A percentile compares a stretch with the other conserved stretches of the same genome.
Conservation (phyloP, 2,888 invertebrate species). For the Drosophila peninsularis region DNA sequence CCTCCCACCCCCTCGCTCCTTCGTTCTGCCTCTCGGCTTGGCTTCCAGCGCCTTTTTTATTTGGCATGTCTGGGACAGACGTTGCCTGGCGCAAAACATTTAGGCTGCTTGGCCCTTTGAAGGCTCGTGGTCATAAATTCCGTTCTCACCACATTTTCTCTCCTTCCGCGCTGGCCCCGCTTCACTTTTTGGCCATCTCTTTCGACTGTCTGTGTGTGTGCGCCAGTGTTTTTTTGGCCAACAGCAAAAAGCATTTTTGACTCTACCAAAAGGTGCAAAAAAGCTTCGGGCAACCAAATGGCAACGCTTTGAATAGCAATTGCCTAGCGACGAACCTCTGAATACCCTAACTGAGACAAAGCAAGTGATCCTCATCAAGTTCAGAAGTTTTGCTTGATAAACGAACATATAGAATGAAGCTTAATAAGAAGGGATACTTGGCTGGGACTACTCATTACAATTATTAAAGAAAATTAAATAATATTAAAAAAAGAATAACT, state of each 20-base stretch:
- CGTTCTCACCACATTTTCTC: slow-evolving; percentile 79
- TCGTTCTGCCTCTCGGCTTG: slow-evolving; percentile 23
- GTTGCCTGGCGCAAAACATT: slow-evolving; percentile 53
- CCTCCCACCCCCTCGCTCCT: background rate
- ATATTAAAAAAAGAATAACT: too few species aligned
- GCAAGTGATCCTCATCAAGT: too few species aligned
- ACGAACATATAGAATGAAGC: too few species aligned
- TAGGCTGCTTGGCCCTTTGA: slow-evolving; percentile 75
- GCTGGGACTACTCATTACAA: too few species aligned
- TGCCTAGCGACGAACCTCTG: slow-evolving; percentile 10
- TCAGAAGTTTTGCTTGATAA: too few species aligned
- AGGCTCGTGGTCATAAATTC: slow-evolving; percentile 81
- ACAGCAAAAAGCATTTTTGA: slow-evolving; percentile 57
- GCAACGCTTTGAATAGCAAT: slow-evolving; percentile 8
- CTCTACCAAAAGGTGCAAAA: slow-evolving; percentile 53
- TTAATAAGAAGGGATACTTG: too few species aligned
- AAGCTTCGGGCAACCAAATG: slow-evolving; percentile 42
- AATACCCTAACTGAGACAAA: slow-evolving; percentile 9
- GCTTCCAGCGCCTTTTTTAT: slow-evolving; percentile 45
- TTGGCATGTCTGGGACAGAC: slow-evolving; percentile 46
- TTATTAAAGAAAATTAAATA: too few species aligned
- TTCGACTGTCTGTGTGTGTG: slow-evolving; percentile 15
- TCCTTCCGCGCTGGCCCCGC: slow-evolving; percentile 5
- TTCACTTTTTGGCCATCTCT: slow-evolving; percentile 13
- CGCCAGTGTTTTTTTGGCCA: slow-evolving; percentile 34